Base-by-base conservation (phyloP, 2,797 vertebrate species). In the Morus bassanus region DNA sequence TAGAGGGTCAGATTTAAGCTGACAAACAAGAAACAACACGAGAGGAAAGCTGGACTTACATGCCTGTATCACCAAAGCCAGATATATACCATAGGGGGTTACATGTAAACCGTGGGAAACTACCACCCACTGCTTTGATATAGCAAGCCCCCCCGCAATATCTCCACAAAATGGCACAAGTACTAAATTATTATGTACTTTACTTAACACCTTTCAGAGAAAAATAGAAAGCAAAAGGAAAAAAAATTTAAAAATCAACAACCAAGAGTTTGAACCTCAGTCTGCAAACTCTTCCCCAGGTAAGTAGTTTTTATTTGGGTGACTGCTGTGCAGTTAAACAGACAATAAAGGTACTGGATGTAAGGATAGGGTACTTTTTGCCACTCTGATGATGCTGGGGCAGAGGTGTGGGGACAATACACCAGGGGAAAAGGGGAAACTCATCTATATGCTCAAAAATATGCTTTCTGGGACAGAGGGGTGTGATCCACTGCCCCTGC, bases 121-220 rank as follows among this genome's bases (percentile, higher is more conserved):
- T 35, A 72, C 43, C 75, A 85, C 19, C 77, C 17, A 1, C 41
- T 70, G 64, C 85, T 94, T 37, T 72, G 69, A 80, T 91, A 60
- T 3, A 73, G 27, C 50, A 74, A 73, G 31, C 53, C 37, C 2
- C 1, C 31, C 60, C 0, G 0, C 54, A 91, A 28, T 28, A 94
- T 21, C n/a, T 19, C 41, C 64, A 51, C 13, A 88, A 84, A 93
- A 85, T 1, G 5, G 46, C 54, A 30, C 0, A 4, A 81, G 28
- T 35, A 43, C 74, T 91, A 81, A 65, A 84, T 74, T 43, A 67
- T 46, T 53, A 39, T 8, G 11, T 27, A 30, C 37, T 89, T 85
- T 80, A 86, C 75, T 63, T 60, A 45, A 50, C 2, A 19, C 12
- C 17, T 78, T 84, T 83, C 39, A 59, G 10, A 81, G 11, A 74